These are phyloP conservation scores for Steinernema feltiae DNA, from an alignment of 1,140 invertebrate species.

Conservation along the genomic window DNA sequence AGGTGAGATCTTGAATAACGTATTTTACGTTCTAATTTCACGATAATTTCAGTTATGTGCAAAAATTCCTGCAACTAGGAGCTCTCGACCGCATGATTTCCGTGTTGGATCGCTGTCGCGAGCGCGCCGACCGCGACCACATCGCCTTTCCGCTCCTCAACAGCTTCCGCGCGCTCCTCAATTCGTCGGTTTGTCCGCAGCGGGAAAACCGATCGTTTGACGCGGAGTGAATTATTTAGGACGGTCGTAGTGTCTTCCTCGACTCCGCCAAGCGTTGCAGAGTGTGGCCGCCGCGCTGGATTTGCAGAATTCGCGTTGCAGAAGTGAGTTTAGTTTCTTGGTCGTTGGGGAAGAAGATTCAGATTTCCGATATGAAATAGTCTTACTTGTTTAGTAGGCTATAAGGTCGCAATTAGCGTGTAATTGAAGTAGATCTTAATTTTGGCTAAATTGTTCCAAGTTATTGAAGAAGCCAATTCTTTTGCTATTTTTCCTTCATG, in stretches of 20 bases:
- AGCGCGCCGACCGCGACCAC: constrained; percentile 32
- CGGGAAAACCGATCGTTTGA: background rate
- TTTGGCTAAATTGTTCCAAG: too few species aligned
- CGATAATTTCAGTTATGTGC: constrained; percentile 31
- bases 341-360: too few species aligned
- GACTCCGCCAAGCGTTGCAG: constrained; percentile 29
- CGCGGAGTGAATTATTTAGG: constrained; percentile 30
- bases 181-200: constrained; percentile 45
- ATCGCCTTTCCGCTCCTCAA: constrained; percentile 40
- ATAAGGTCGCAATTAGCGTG: too few species aligned
- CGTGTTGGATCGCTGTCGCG: constrained; percentile 30
- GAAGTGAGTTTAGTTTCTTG: constrained; percentile 29
- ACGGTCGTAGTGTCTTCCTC: constrained; percentile 38
- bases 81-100: constrained; percentile 26
- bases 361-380: too few species aligned
- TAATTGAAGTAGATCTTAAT: too few species aligned
- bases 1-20: background rate
- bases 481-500: too few species aligned
- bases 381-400: too few species aligned
- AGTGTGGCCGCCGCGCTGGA: constrained; percentile 39
- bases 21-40: background rate
- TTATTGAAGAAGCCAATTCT: too few species aligned
- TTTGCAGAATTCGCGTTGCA: constrained; percentile 40
- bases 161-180: constrained; percentile 43
- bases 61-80: constrained; percentile 38